These are phyloP conservation scores for Abrostola tripartita DNA, from an alignment of 2,888 invertebrate species.

Conservation along the genomic window DNA sequence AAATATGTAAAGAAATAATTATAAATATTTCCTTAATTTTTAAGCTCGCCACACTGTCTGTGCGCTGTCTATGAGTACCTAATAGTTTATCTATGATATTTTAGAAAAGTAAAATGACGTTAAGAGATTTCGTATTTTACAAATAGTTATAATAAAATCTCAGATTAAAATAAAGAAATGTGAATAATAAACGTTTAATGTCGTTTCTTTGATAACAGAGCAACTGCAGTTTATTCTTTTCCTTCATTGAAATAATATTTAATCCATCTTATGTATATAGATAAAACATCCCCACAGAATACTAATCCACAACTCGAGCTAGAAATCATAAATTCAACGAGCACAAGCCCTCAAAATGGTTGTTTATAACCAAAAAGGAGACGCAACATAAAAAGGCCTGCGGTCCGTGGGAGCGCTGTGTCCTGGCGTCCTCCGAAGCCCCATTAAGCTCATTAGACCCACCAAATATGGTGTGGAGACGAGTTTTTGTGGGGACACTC, in stretches of 20 bases:
- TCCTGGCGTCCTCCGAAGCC: conserved; percentile 54
- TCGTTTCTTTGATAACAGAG: too few relatives aligned
- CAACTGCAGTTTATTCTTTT: neutral
- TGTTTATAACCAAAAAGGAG: conserved; percentile 61
- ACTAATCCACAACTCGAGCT: neutral
- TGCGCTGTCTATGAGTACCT: too few relatives aligned
- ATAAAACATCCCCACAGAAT: neutral
- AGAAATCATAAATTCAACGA: conserved; percentile 16
- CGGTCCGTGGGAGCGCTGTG: conserved; percentile 72
- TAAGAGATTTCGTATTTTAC: too few relatives aligned
- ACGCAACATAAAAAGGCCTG: conserved; percentile 58
- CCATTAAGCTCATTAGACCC: conserved; percentile 76
- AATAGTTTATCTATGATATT: too few relatives aligned
- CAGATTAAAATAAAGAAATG: too few relatives aligned
- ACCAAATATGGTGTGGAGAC: conserved; percentile 72
- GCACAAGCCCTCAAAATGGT: conserved; percentile 42
- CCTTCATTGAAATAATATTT: too few relatives aligned
- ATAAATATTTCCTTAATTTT: too few relatives aligned
- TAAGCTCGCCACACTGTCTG: too few relatives aligned
- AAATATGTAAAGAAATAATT: too few relatives aligned
- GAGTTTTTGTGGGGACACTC: conserved; percentile 65
- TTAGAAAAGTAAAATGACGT: too few relatives aligned
- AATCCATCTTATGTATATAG: neutral
- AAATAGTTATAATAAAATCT: too few relatives aligned
- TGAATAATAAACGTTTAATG: too few relatives aligned